Evolutionary conservation across 2,888 invertebrate genomes (phyloP), one percentile per base, ranked within the genome.

Genomic region (Carabus problematicus): DNA sequence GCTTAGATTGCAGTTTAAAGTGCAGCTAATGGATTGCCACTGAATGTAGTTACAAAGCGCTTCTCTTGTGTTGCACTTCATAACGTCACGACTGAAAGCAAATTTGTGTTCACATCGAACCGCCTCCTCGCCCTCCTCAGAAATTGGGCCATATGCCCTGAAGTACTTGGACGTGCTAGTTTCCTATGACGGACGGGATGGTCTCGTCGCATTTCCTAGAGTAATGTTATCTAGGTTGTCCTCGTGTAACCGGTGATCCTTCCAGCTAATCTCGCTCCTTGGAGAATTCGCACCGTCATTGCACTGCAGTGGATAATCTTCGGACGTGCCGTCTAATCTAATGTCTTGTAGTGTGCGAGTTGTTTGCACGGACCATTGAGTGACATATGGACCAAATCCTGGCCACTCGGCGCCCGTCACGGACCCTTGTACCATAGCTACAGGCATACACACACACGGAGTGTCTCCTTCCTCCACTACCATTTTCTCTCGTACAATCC

Each of bases 1-100:
- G 75, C 75, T 74, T 74, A 73, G 74, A 75, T 74, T 75, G 75
- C 75, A 75, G 74, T 75, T 75, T 75, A 74, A 72, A 76, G 75
- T 75, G 74, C 73, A 74, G 67, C 74, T 76, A 76, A 76, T 76
- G 75, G 75, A 75, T 76, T 75, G 73, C 75, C 71, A 64, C 71
- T 71, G 73, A 71, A 72, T 69, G 70, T 64, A 64, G 68, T 70
- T 71, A 61, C 55, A 64, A 52, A 60, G 61, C 16, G 60, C 52
- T 56, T 43, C 47, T 61, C 45, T 16, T 41, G 45, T 52, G 63
- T 52, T 40, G 19, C 52, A 63, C 54, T 52, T 14, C 54, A 63
- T 49, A 63, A 39, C 49, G 40, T 63, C 54, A 41, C 39, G 52
- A 40, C 54, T 63, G 16, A 63, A 63, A 63, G 63, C 63, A 63